Percentiles rank a stretch among this genome's conserved stretches.
phyloP scores from a whole-genome alignment of 1,140 invertebrate species.

The Pseudomyrmex cubaensis region DNA sequence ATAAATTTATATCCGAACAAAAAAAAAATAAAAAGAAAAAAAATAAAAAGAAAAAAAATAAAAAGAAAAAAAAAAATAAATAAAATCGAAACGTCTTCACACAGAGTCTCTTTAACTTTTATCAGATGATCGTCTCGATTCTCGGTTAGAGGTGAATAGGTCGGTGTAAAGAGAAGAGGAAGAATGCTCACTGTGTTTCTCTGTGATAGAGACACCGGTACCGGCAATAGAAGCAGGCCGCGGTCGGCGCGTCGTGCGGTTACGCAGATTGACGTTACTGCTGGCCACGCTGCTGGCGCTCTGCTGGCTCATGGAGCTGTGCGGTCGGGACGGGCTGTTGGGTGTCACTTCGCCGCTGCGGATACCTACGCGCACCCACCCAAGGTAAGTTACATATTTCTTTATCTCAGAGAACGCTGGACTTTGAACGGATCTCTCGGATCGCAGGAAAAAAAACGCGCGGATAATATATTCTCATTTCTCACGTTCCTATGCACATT shows the following conservation, averaged over 20 bases:
- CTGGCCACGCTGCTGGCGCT: constrained; percentile 87
- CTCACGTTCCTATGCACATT: not conserved
- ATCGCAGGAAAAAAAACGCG: constrained; percentile 31
- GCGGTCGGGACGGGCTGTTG: constrained; percentile 91
- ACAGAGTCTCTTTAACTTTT: not conserved
- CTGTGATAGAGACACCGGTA: constrained; percentile 90
- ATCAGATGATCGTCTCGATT: not conserved
- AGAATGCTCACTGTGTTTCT: constrained; percentile 85
- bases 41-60: too few species aligned
- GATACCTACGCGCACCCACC: constrained; percentile 84
- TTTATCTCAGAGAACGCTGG: constrained; percentile 56
- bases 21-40: constrained; percentile 10
- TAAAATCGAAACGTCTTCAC: not conserved
- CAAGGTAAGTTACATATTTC: constrained; percentile 73
- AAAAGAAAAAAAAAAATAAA: not conserved
- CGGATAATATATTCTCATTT: constrained; percentile 25
- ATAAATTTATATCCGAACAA: constrained; percentile 38
- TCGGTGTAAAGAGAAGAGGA: constrained; percentile 56
- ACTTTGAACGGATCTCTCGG: constrained; percentile 39
- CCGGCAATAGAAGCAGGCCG: constrained; percentile 94
- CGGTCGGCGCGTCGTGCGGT: constrained; percentile 87
- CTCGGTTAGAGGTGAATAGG: not conserved
- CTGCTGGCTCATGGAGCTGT: constrained; percentile 92
- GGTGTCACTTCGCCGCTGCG: constrained; percentile 90
- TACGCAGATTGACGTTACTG: constrained; percentile 86